Evolutionary conservation across 2,113 vertebrate genomes (phyloP), one percentile per base, ranked within the genome.

Genomic region (Notechis scutatus): DNA sequence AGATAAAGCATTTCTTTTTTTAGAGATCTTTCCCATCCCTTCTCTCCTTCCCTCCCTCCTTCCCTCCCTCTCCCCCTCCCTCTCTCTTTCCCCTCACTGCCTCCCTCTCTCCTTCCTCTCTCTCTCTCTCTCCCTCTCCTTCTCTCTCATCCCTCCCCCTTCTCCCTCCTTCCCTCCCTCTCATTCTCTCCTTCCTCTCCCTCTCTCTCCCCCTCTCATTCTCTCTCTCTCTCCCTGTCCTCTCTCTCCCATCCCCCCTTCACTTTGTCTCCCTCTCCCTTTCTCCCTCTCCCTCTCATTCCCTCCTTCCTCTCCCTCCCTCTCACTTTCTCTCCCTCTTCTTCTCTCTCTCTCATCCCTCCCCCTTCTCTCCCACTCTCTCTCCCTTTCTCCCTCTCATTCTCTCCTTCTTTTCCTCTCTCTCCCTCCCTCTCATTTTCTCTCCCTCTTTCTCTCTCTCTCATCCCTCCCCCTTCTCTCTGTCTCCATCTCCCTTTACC

Each of bases 1-100:
- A 88, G 95, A 87, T 86, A 3, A 29, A 47, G 4, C 11, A 24
- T 8, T 61, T 91, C 91, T 92, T 56, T 52, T 94, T 93, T 94
- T 95, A 85, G 91, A 0, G 4, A 26, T 29, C 85, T 42, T 91
- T 59, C 57, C 57, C 57, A 59, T 85, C n/a, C 81, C 81, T 26
- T 42, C 81, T 42, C 54, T 59, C 57, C 8, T 7, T 59, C 23
- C 23, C 23, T 59, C 23, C 8, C 23, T 0, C 29, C 10, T 89
- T n/a, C 15, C 6, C 18, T 7, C 26, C 0, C 39, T 10, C 89
- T 47, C 57, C 1, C 56, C 2, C 18, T 50, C 4, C 1, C 4
- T 18, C 5, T 1, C 29, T 47, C 47, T 47, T 7, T 47, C 47
- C 47, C 47, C 47, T 47, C 47, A 47, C 47, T 47, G 47, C 2